These are phyloP conservation scores for Papilio polytes DNA, from an alignment of 1,140 invertebrate genomes.

Conservation along the genomic window DNA sequence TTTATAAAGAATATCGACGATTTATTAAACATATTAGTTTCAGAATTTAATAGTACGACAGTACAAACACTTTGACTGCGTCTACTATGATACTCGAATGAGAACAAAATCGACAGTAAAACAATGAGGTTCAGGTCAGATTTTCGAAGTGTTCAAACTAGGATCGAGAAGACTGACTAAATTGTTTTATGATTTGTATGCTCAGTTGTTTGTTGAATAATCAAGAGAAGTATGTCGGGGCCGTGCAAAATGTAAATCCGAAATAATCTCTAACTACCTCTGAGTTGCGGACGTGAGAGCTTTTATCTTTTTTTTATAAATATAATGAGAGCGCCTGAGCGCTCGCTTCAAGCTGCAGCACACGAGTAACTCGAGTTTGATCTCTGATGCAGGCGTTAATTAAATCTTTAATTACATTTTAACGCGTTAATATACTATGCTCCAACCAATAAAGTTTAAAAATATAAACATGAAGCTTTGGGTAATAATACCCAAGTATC, in stretches of 20 bases:
- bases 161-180: too few relatives aligned
- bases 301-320: slow-evolving; percentile 27
- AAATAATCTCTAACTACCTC: slow-evolving; percentile 21
- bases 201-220: background rate
- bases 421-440: background rate
- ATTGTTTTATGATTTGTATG: background rate
- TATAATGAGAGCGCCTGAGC: slow-evolving; percentile 26
- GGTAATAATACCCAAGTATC: background rate
- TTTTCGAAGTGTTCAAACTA: too few relatives aligned
- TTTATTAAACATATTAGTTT: slow-evolving; percentile 11
- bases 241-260: slow-evolving; percentile 12
- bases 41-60: background rate
- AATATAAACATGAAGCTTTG: background rate
- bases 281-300: slow-evolving; percentile 13
- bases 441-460: background rate
- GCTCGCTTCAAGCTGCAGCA: slow-evolving; percentile 12
- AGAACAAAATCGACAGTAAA: too few relatives aligned
- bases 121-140: too few relatives aligned
- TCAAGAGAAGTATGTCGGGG: background rate
- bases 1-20: slow-evolving; percentile 32
- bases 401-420: slow-evolving; percentile 21
- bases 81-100: too few relatives aligned
- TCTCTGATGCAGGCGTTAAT: slow-evolving; percentile 15
- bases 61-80: background rate
- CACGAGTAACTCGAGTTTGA: slow-evolving; percentile 14